Evolutionary conservation across 1,140 invertebrate species (phyloP).

Genomic region (Chironomus tepperi): DNA sequence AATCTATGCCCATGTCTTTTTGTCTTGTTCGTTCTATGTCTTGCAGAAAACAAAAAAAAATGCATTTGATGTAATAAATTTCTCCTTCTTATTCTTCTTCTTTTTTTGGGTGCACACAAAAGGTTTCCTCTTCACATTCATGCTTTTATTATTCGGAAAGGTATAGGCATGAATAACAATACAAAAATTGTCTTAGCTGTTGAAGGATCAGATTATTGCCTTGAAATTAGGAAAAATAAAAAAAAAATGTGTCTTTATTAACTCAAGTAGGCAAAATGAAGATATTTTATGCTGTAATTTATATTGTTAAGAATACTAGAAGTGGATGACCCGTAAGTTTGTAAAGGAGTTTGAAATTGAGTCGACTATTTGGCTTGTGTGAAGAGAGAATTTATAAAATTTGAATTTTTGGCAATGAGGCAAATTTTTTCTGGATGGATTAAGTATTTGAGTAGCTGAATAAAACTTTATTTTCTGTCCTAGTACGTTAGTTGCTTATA

Average conservation of each 20-base stretch:
- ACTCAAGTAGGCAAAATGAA: constrained; percentile 4
- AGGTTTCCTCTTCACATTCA: constrained; percentile 7
- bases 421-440: too few relatives aligned
- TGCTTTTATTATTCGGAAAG: background rate
- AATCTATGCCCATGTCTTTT: background rate
- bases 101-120: constrained; percentile 21
- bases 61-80: constrained; percentile 23
- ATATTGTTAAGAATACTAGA: background rate
- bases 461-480: too few relatives aligned
- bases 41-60: constrained; percentile 9
- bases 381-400: too few relatives aligned
- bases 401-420: too few relatives aligned
- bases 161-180: background rate
- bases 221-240: background rate
- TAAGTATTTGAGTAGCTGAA: too few relatives aligned
- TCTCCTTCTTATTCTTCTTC: background rate
- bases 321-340: too few relatives aligned
- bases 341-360: too few relatives aligned
- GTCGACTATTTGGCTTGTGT: too few relatives aligned
- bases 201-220: constrained; percentile 17
- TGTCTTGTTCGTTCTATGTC: background rate
- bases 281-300: background rate
- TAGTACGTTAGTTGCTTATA: too few relatives aligned
- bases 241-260: background rate
- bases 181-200: background rate